A percentile compares a stretch with the other conserved stretches of the same genome.
phyloP scores from a whole-genome alignment of 2,113 vertebrate genomes.

The Etheostoma spectabile region DNA sequence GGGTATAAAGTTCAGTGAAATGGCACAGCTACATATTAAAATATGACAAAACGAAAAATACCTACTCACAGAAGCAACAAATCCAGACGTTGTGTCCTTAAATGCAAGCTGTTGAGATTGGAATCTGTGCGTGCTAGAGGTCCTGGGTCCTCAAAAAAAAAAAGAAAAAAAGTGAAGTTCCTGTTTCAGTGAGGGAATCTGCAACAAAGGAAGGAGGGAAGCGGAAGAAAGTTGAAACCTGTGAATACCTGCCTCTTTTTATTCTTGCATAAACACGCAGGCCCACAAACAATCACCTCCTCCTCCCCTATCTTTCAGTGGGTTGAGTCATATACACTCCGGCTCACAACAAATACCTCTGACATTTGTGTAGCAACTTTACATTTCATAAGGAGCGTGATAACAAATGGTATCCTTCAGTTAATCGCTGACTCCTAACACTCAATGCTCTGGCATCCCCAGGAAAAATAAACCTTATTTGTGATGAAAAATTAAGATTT shows the following conservation, averaged over 20 bases:
- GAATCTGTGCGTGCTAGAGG: neutral
- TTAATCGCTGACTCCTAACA: neutral
- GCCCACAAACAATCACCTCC: conserved; percentile 14
- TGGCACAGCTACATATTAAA: neutral
- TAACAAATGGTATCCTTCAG: neutral
- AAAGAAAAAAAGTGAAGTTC: conserved; percentile 22
- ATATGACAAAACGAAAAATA: neutral
- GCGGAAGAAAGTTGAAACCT: conserved; percentile 58
- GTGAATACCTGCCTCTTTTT: conserved; percentile 61
- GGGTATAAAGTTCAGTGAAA: neutral
- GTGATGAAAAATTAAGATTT: neutral
- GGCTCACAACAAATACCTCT: neutral
- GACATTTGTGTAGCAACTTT: neutral
- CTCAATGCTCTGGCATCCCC: neutral
- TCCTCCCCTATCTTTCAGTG: conserved; percentile 27
- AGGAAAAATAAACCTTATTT: neutral
- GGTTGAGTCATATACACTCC: conserved; percentile 11
- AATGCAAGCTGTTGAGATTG: neutral
- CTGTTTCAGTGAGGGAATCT: conserved; percentile 42
- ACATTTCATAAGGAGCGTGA: neutral
- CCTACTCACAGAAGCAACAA: conserved; percentile 45
- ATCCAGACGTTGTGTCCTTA: neutral
- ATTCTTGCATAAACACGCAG: conserved; percentile 2
- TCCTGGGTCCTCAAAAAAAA: conserved; percentile 3
- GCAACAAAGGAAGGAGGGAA: conserved; percentile 49